Evolutionary conservation across 2,797 vertebrate genomes (phyloP).

Genomic region (Anisognathus igniventris): DNA sequence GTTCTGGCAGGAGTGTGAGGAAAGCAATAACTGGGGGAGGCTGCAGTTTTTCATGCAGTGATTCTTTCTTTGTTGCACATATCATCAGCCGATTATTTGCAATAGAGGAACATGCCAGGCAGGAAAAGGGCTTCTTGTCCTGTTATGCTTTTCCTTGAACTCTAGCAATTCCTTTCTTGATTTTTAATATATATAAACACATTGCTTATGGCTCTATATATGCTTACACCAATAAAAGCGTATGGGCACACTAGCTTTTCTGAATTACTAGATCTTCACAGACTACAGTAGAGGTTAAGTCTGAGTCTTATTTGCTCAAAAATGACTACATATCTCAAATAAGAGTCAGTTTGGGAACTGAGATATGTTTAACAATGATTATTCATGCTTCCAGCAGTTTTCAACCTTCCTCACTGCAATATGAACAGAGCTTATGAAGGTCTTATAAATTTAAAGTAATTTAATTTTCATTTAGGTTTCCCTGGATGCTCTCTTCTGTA

Average conservation of each 20-base stretch:
- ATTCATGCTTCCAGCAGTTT: background rate
- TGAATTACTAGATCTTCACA: background rate
- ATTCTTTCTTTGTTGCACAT: slow-evolving; percentile 19
- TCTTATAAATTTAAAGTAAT: background rate
- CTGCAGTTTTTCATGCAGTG: slow-evolving; percentile 37
- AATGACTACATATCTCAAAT: background rate
- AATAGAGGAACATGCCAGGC: background rate
- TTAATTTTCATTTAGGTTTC: background rate
- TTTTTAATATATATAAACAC: background rate
- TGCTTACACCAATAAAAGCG: background rate
- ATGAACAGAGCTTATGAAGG: background rate
- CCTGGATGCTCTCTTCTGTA: background rate
- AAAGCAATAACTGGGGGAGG: slow-evolving; percentile 21
- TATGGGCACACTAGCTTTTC: background rate
- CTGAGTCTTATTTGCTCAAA: background rate
- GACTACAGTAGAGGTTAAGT: background rate
- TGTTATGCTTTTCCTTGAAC: background rate
- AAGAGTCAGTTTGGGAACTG: background rate
- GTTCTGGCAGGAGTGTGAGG: slow-evolving; percentile 2
- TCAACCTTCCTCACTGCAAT: background rate
- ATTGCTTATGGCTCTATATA: background rate
- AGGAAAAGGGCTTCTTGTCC: background rate
- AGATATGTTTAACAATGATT: background rate
- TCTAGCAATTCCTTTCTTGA: background rate
- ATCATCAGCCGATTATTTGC: background rate